Evolutionary conservation across 2,797 vertebrate species (phyloP).

Genomic region (Thalassophryne amazonica): DNA sequence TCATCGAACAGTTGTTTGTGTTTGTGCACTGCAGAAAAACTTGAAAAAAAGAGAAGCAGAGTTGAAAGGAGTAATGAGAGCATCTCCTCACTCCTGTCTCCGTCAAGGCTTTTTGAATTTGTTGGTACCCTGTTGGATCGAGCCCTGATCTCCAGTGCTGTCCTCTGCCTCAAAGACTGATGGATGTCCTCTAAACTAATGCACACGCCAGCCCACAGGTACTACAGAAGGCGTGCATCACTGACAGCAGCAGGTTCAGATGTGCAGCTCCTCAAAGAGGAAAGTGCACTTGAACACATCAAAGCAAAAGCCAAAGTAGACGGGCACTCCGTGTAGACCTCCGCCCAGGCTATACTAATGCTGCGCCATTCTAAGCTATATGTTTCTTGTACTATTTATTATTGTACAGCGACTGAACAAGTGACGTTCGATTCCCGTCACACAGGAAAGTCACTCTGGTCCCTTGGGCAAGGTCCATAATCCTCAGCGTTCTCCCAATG

Average conservation of each 20-base stretch:
- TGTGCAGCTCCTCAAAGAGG: neutral
- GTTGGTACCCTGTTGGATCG: conserved; percentile 40
- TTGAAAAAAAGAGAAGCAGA: neutral
- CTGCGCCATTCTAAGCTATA: too few relatives aligned
- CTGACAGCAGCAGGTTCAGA: neutral
- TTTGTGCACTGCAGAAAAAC: conserved; percentile 43
- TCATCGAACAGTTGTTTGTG: conserved; percentile 53
- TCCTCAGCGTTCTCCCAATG: too few relatives aligned
- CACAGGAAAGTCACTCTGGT: too few relatives aligned
- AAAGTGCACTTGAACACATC: conserved; percentile 10
- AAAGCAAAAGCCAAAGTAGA: neutral
- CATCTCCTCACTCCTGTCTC: conserved; percentile 38
- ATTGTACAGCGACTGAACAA: too few relatives aligned
- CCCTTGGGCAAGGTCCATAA: too few relatives aligned
- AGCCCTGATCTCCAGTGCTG: conserved; percentile 54
- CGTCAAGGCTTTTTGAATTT: conserved; percentile 37
- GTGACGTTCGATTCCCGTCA: too few relatives aligned
- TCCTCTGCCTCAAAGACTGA: conserved; percentile 59
- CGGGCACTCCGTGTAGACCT: too few relatives aligned
- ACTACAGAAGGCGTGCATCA: neutral
- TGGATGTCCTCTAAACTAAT: conserved; percentile 35
- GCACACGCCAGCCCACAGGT: neutral
- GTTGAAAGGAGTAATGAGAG: neutral
- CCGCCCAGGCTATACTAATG: too few relatives aligned
- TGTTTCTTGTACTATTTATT: too few relatives aligned